phyloP scores from a whole-genome alignment of 2,888 invertebrate species.

The Drosophila fungiperda region DNA sequence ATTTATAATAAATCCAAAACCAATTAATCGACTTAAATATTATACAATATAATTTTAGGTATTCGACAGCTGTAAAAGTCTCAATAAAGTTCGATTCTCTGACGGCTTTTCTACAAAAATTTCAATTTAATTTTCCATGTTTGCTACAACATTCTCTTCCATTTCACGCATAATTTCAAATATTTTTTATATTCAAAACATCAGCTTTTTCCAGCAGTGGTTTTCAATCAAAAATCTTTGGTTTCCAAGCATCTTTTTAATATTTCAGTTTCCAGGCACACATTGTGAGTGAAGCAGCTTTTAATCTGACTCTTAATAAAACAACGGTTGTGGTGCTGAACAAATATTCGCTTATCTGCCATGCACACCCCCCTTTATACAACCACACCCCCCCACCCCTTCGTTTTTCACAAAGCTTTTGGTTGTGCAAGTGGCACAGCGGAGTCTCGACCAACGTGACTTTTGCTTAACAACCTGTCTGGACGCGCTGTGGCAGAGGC shows the following conservation, averaged over 20 bases:
- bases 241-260: neutral
- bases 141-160: neutral
- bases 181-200: neutral
- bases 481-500: conserved; percentile 11
- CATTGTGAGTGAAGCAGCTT: neutral
- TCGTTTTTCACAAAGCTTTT: conserved; percentile 61
- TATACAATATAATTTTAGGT: neutral
- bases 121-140: neutral
- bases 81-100: neutral
- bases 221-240: neutral
- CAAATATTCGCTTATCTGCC: conserved; percentile 58
- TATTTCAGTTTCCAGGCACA: neutral
- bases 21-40: neutral
- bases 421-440: conserved; percentile 45
- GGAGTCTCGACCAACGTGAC: conserved; percentile 60
- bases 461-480: conserved; percentile 59
- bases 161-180: neutral
- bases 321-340: conserved; percentile 39
- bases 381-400: neutral
- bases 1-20: too few relatives aligned
- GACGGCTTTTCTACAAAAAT: neutral
- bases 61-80: neutral
- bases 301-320: conserved; percentile 32
- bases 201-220: neutral
- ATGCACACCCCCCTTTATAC: conserved; percentile 22